These are phyloP conservation scores for Anabas testudineus DNA, from an alignment of 2,797 vertebrate genomes.

Conservation along the genomic window DNA sequence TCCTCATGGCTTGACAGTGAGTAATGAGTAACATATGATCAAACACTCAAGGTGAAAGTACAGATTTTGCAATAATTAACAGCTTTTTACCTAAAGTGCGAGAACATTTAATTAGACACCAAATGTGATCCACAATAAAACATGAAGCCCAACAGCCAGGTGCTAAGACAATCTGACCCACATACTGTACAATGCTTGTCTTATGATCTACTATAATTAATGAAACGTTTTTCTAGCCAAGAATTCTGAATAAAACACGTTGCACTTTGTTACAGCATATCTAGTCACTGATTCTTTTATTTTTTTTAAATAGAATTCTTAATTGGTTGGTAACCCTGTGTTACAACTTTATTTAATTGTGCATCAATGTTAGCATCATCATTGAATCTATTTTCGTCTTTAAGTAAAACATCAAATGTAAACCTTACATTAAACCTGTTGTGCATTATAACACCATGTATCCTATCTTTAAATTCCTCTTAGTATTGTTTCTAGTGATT, in stretches of 20 bases:
- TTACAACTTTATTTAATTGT: too few species aligned
- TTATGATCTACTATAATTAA: too few species aligned
- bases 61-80: conserved; percentile 67
- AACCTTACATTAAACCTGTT: background rate
- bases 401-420: too few species aligned
- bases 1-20: conserved; percentile 57
- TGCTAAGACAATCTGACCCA: conserved; percentile 54
- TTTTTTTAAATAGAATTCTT: too few species aligned
- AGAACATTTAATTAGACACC: conserved; percentile 55
- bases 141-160: conserved; percentile 33
- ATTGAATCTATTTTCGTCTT: too few species aligned
- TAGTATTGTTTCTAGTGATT: background rate
- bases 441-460: background rate
- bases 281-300: too few species aligned
- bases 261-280: too few species aligned
- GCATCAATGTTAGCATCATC: too few species aligned
- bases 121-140: conserved; percentile 54
- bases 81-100: conserved; percentile 50
- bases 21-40: conserved; percentile 62
- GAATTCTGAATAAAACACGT: too few species aligned
- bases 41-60: conserved; percentile 51
- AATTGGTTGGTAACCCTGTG: too few species aligned
- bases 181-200: background rate
- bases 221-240: too few species aligned
- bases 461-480: conserved; percentile 1